A percentile compares a stretch with the other conserved stretches of the same genome.
These are phyloP conservation scores for Pararge aegeria DNA, from an alignment of 1,140 invertebrate species.

Conservation along the genomic window DNA sequence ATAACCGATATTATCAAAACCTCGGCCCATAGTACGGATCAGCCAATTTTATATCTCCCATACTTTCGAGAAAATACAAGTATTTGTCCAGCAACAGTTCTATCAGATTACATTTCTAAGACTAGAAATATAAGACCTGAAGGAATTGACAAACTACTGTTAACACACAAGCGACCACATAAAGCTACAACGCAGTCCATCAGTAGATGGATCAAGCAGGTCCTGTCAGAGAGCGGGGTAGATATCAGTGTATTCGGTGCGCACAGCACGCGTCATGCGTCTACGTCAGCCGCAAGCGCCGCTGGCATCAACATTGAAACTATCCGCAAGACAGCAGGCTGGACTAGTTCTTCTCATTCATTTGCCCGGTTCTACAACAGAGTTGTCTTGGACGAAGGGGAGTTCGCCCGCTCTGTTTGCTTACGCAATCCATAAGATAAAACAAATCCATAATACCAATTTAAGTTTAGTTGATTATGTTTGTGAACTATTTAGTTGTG, in stretches of 20 bases:
- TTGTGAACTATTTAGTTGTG: background rate
- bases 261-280: constrained; percentile 16
- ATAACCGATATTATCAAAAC: constrained; percentile 22
- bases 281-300: constrained; percentile 41
- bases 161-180: constrained; percentile 25
- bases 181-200: constrained; percentile 12
- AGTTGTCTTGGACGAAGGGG: constrained; percentile 5
- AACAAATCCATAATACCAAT: background rate
- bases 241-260: background rate
- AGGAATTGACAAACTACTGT: constrained; percentile 21
- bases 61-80: constrained; percentile 29
- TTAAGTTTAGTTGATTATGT: background rate
- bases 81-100: constrained; percentile 32
- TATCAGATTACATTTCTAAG: constrained; percentile 29
- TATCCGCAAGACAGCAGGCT: constrained; percentile 48
- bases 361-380: constrained; percentile 48
- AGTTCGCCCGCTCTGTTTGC: constrained; percentile 27
- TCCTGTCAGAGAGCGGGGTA: background rate
- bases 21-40: background rate
- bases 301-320: constrained; percentile 35
- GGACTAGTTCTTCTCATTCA: constrained; percentile 32
- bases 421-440: background rate
- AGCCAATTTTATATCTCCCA: constrained; percentile 18
- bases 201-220: constrained; percentile 1
- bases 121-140: constrained; percentile 24